Conservation (phyloP, 2,113 vertebrate species). For the Burhinus bistriatus region DNA sequence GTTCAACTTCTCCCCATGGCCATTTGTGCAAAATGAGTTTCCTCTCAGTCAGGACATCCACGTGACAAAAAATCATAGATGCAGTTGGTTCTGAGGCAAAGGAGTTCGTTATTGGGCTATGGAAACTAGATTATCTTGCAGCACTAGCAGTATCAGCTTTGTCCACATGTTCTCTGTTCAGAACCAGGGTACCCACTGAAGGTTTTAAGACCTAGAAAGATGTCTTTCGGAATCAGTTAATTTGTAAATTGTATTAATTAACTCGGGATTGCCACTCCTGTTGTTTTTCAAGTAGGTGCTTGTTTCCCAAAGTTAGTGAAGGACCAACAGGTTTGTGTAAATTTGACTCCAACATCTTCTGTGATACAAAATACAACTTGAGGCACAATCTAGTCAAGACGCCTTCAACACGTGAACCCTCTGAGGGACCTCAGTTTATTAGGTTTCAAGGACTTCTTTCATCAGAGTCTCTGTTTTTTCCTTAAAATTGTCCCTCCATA, state of each 20-base stretch:
- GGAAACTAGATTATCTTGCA: not conserved
- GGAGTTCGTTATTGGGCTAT: not conserved
- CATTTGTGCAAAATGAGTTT: not conserved
- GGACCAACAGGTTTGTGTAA: not conserved
- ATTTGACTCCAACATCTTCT: not conserved
- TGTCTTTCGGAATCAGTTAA: not conserved
- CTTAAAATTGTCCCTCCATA: not conserved
- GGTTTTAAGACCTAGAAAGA: not conserved
- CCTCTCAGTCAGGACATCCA: not conserved
- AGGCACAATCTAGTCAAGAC: not conserved
- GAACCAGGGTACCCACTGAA: not conserved
- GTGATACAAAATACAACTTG: not conserved
- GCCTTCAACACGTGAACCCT: not conserved
- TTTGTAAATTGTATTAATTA: not conserved
- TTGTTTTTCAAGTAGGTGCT: not conserved
- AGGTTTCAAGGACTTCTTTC: not conserved
- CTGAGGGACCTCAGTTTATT: not conserved
- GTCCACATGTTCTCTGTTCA: not conserved
- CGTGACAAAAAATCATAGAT: not conserved
- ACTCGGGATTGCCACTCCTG: not conserved
- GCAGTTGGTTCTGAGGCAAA: not conserved
- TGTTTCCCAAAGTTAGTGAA: not conserved
- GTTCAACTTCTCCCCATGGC: not conserved
- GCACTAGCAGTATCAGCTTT: not conserved
- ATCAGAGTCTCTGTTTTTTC: not conserved